Conservation (phyloP, 64 coral and sea anemone species). For the Trachythela sp. region DNA sequence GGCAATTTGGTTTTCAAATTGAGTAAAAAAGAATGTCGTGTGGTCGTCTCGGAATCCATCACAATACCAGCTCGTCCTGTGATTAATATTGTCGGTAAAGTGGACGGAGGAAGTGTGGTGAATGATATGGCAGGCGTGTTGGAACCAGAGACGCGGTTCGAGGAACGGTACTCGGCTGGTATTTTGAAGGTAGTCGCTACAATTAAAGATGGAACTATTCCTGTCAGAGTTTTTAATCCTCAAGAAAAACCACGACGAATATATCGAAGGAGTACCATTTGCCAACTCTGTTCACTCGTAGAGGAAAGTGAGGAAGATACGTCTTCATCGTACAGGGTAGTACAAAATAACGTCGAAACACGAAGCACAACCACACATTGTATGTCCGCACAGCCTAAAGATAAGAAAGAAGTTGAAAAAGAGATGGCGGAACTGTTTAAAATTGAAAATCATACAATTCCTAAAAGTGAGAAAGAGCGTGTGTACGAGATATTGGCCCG, state of each 20-base stretch:
- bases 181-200: constrained; percentile 26
- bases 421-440: constrained; percentile 33
- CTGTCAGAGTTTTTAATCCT: constrained; percentile 20
- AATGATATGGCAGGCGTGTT: background rate
- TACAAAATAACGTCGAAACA: constrained; percentile 28
- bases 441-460: constrained; percentile 26
- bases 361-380: constrained; percentile 22
- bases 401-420: background rate
- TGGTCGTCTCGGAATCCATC: constrained; percentile 2
- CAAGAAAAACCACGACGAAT: background rate
- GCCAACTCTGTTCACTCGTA: constrained; percentile 28
- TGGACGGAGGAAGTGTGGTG: background rate
- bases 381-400: constrained; percentile 16
- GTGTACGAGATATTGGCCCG: constrained; percentile 26
- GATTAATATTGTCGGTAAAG: constrained; percentile 18
- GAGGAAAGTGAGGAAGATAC: constrained; percentile 12
- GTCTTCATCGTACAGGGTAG: constrained; percentile 11
- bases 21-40: constrained; percentile 22
- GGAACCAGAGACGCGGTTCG: background rate
- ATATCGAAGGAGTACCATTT: constrained; percentile 19
- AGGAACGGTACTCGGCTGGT: background rate
- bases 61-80: constrained; percentile 12
- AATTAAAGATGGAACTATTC: constrained; percentile 17
- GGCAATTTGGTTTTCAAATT: constrained; percentile 11
- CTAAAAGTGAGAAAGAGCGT: constrained; percentile 20